Base-by-base conservation (phyloP, 2,888 invertebrate species). In the Volucella inanis region DNA sequence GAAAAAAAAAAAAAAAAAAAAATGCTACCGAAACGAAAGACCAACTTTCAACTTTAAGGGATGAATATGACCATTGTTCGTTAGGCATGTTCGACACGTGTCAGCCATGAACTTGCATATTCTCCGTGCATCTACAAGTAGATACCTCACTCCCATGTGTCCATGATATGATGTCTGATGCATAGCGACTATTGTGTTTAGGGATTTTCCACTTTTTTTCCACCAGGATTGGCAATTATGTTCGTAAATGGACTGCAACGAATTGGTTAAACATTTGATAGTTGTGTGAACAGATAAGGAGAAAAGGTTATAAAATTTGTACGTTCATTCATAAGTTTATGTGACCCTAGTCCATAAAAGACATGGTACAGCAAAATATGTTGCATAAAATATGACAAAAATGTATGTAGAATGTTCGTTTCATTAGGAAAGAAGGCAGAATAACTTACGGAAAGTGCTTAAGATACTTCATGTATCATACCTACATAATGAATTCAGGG, bases 1-100 rank as follows among this genome's bases (percentile, higher is more conserved):
- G n/a, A 61, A 38, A 50, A 12, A 12, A 8, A n/a, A n/a, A n/a
- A 11, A 38, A 18, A 11, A 15, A 15, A 61, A 38, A 50, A 12
- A 12, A 8, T 49, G 50, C 15, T n/a, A 22, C 18, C 18, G 10
- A 12, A 47, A 52, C n/a, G 15, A 31, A 72, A 45, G 39, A 55
- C n/a, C 38, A 41, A 61, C 41, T 15, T 47, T 64, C 38, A 41
- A 61, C 41, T 15, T 47, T 64, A 83, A 18, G 83, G 83, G 83
- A 70, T 79, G 83, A 67, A 71, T 68, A 15, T 10, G 50, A 15
- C 52, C 65, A 50, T 71, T 76, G 76, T 82, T 70, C 31, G 31
- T 43, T 47, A 75, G 49, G 59, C 61, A 71, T 75, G 80, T 71
- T 70, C 54, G 75, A 75, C 84, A 80, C 80, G 84, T 80, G 76